Base-by-base conservation (phyloP, 2,888 invertebrate genomes). In the Macaria notata region DNA sequence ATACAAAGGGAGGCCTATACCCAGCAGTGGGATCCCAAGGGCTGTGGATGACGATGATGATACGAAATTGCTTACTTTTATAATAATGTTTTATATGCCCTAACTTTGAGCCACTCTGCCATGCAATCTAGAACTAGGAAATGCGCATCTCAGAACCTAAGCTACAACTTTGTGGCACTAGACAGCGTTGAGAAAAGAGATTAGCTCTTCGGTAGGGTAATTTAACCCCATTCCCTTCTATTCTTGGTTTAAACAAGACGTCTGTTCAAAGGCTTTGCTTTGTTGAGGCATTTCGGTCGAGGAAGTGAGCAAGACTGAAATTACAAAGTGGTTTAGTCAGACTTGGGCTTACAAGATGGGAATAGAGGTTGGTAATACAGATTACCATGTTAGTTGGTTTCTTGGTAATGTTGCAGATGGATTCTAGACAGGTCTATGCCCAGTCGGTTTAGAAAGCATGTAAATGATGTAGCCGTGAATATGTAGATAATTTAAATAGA, bases 41-140 rank as follows among this genome's bases (percentile, higher is more conserved):
- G 19, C 19, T 19, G 19, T 19, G 19, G 19, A 19, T 19, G 19
- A 19, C 19, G 19, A 19, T 19, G 19, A 19, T 19, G 19, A 19
- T 19, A 19, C 19, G 1, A 19, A 19, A 19, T 19, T 19, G 19
- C 19, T 6, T 36, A 36, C 33, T 4, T 36, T 6, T 2, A 6
- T 7, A 6, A 36, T 4, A 36, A 36, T 3, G 33, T 36, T 36
- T 36, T 36, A 1, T 36, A 36, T 42, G 53, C 3, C 29, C 33
- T 42, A 46, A 19, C 19, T 19, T 19, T 19, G 19, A 19, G 19
- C 19, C 19, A 19, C 19, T 2, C 19, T 19, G 19, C 19, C 19
- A 19, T 31, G 33, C 42, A 49, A 53, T 53, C 42, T 53, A 31
- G 33, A 49, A 46, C 31, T 65, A 61, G 61, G 49, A 39, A 62